Percentiles rank a stretch among this genome's conserved stretches.
These are phyloP conservation scores for Montipora capricornis DNA, from an alignment of 64 coral and sea anemone genomes.

Conservation along the genomic window DNA sequence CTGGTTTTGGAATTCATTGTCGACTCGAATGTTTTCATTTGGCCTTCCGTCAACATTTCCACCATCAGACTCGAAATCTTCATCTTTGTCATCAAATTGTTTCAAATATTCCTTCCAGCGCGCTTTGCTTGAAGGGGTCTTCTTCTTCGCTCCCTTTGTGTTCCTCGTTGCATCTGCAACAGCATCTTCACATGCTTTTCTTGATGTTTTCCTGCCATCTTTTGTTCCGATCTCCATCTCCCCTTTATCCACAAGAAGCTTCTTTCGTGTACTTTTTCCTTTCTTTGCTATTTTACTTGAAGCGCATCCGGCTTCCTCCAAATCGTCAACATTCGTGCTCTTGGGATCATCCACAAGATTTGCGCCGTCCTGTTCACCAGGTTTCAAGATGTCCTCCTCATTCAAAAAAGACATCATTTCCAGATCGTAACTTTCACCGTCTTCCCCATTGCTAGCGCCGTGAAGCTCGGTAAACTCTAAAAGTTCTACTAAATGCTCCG, in stretches of 20 bases:
- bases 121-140: constrained; percentile 13
- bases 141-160: background rate
- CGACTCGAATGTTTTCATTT: background rate
- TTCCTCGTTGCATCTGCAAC: background rate
- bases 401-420: constrained; percentile 96
- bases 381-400: constrained; percentile 68
- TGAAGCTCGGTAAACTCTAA: constrained; percentile 95
- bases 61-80: constrained; percentile 59
- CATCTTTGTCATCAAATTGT: constrained; percentile 57
- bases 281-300: constrained; percentile 30
- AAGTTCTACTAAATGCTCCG: constrained; percentile 84
- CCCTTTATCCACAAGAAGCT: constrained; percentile 1
- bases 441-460: constrained; percentile 48
- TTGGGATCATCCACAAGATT: background rate
- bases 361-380: background rate
- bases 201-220: background rate
- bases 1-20: constrained; percentile 8
- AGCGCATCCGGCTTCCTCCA: background rate
- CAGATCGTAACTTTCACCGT: constrained; percentile 78
- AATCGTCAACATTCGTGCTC: background rate
- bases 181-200: background rate
- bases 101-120: constrained; percentile 65
- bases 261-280: constrained; percentile 15
- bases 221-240: background rate
- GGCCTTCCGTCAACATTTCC: background rate